A percentile compares a stretch with the other conserved stretches of the same genome.
Evolutionary conservation across 2,113 vertebrate species (phyloP).

Genomic region (Periophthalmus modestus): DNA sequence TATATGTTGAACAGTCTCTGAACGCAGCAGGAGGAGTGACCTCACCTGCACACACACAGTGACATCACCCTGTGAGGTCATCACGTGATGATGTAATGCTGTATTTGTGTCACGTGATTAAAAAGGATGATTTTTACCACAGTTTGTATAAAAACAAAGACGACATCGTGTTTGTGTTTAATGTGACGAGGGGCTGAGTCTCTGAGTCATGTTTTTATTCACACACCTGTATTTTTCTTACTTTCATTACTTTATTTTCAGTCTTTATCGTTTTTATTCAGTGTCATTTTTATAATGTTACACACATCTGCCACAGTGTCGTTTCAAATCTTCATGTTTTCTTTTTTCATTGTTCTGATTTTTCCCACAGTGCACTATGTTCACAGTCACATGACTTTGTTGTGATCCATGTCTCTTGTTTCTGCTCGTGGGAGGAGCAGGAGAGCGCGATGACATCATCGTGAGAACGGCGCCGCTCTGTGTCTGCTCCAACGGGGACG

Average conservation of each 20-base stretch:
- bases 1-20: neutral
- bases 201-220: no score
- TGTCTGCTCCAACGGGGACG: conserved; percentile 19
- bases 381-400: conserved; percentile 7
- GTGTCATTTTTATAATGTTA: no score
- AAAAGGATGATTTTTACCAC: no score
- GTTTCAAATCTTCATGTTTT: no score
- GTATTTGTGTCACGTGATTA: neutral
- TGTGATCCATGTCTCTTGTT: neutral
- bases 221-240: no score
- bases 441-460: neutral
- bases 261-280: no score
- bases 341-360: neutral
- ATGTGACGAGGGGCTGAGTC: no score
- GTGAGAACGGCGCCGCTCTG: neutral
- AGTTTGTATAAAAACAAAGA: neutral
- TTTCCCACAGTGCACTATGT: neutral
- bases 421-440: neutral
- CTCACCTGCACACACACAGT: conserved; percentile 14
- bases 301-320: no score
- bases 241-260: no score
- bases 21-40: conserved; percentile 4
- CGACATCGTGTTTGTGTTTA: neutral
- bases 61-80: conserved; percentile 59
- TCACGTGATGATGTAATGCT: conserved; percentile 19